Evolutionary conservation across 2,797 vertebrate genomes (phyloP), one percentile per base, ranked within the genome.

Genomic region (Bucorvus abyssinicus): DNA sequence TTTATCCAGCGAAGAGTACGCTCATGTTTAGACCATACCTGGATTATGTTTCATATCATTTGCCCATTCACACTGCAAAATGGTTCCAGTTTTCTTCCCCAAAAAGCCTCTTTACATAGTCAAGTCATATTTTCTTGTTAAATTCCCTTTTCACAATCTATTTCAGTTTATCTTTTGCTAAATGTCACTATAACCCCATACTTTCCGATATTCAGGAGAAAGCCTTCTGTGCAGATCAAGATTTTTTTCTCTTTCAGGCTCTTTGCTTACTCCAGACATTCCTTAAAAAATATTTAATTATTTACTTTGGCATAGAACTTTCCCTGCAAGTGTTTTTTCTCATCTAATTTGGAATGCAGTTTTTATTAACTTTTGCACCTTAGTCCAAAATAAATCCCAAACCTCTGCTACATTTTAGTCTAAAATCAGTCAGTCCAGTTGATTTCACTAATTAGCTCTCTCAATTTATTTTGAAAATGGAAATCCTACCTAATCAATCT

Each of bases 401-500:
- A 70, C 27, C 56, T 89, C 68, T 90, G 85, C 53, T 36, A 63
- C 40, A 83, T 77, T 80, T 67, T 76, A 84, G 57, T 53, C 50
- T 89, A 78, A 75, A 84, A 90, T 94, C 8, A 10, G 22, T 81
- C 65, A 34, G 49, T 84, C 90, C 73, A 77, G 73, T 78, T 95
- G 69, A 96, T 90, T 94, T 96, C 55, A 80, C 71, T 95, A 84
- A 94, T 93, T 93, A 91, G 71, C 82, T 52, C 80, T 93, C 91
- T 89, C 68, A 60, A 89, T 87, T 91, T 93, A 94, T 78, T 94
- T 81, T 90, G 79, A 88, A 95, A 96, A 93, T 71, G 83, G 90
- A 94, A 96, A 96, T 88, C 73, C 86, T 93, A 91, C 90, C 95
- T 91, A 91, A 93, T 94, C 59, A 86, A 90, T 90, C 90, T 91